Conservation (phyloP, 1,140 invertebrate species). For the Apolygus lucorum region DNA sequence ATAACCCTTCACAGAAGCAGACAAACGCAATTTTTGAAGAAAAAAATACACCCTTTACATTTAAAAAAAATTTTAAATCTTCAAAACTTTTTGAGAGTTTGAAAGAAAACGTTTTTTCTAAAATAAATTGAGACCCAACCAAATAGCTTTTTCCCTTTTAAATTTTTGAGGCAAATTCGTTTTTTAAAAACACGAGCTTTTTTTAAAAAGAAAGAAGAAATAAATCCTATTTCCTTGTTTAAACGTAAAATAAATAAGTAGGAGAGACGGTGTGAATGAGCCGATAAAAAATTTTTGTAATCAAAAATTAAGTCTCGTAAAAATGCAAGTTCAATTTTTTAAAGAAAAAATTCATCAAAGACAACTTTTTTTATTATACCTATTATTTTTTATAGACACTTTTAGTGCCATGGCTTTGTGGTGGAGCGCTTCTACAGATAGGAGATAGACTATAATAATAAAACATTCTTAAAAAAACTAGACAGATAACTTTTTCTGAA, state of each 20-base stretch:
- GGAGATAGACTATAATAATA: slow-evolving; percentile 24
- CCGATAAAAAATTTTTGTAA: neutral
- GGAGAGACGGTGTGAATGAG: neutral
- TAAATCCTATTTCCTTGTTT: neutral
- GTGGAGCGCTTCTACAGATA: slow-evolving; percentile 27
- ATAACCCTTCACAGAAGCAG: too few species aligned
- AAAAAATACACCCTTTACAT: too few species aligned
- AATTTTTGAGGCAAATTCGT: too few species aligned
- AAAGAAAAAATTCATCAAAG: neutral
- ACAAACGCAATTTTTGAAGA: too few species aligned
- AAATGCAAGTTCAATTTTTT: neutral
- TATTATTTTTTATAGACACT: slow-evolving; percentile 2
- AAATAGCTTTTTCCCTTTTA: too few species aligned
- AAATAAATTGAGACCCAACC: too few species aligned
- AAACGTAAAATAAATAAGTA: neutral
- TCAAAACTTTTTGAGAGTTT: too few species aligned
- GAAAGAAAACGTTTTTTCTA: too few species aligned
- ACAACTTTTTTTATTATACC: neutral
- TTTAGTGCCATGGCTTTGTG: slow-evolving; percentile 26
- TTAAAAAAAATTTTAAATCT: too few species aligned
- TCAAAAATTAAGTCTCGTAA: neutral
- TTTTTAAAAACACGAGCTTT: too few species aligned
- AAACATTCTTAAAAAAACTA: slow-evolving; percentile 19
- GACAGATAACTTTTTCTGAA: slow-evolving; percentile 24
- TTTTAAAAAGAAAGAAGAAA: too few species aligned